Base-by-base conservation (phyloP, 2,888 invertebrate genomes). In the Polyploca ridens region DNA sequence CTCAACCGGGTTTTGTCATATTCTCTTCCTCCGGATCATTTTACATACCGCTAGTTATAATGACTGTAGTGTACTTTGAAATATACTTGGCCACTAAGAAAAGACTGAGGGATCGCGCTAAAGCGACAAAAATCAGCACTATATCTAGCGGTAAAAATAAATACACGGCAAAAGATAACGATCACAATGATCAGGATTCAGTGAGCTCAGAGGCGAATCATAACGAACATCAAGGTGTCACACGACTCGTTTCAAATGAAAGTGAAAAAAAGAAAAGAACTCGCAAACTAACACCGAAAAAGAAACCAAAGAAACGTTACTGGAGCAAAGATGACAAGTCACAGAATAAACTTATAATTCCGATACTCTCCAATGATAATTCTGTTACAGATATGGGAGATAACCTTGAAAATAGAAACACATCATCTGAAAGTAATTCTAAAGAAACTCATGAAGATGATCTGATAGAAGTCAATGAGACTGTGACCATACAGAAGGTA, bases 11-110 rank as follows among this genome's bases (percentile, higher is more conserved):
- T 14, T 99, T 98, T 86, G 97, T 99, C 63, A 96, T 99, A 72
- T 99, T 98, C 86, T 98, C 98, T 4, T 96, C 98, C 0, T 95
- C 97, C 19, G 99, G 99, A 46, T 99, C 99, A 0, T 99, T 99
- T 94, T 99, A 97, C 93, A 98, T 99, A 76, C 99, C 99, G 0
- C 91, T 99, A 77, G 93, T 98, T 68, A 97, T 99, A 78, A 99
- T 99, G 99, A 97, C 98, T 63, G 97, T 98, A 84, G 99, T 99
- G 10, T 99, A 99, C 89, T 95, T 98, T 70, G 98, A 99, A 94
- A 99, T 99, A 83, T 99, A 98, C 89, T 95, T 98, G 76, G 99
- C 99, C 3, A 99, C 99, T 1, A 95, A 98, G 69, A 95, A 98
- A 78, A 94, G 99, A 68, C 90, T 98, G 38, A 93, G 98, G 57